Evolutionary conservation across 2,797 vertebrate genomes (phyloP).

Genomic region (Spinus pinus): DNA sequence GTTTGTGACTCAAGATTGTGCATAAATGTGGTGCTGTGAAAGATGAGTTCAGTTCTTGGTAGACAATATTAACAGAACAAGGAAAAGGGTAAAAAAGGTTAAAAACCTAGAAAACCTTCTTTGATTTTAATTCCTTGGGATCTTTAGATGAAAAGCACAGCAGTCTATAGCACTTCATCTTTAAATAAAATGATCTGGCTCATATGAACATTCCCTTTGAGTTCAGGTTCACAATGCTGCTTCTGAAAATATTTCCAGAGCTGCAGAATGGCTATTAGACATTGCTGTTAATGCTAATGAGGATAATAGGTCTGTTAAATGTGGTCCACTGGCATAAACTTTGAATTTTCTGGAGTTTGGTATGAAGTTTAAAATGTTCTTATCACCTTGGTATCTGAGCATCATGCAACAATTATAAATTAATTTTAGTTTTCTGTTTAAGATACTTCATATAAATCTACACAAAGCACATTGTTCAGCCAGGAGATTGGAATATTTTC

Average conservation of each 20-base stretch:
- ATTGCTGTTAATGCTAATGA: background rate
- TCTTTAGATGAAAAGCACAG: background rate
- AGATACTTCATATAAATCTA: background rate
- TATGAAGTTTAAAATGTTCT: background rate
- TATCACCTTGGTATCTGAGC: background rate
- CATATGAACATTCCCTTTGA: background rate
- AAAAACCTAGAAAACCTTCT: background rate
- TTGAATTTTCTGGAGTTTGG: background rate
- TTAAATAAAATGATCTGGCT: background rate
- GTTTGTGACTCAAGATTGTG: background rate
- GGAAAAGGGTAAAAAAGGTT: background rate
- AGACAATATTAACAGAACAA: background rate
- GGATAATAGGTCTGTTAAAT: background rate
- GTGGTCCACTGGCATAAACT: background rate
- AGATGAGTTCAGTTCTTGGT: background rate
- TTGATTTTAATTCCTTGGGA: background rate
- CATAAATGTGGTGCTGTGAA: background rate
- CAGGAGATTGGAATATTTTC: slow-evolving; percentile 40
- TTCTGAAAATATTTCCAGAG: background rate
- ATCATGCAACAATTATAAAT: background rate
- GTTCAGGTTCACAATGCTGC: background rate
- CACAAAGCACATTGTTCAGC: slow-evolving; percentile 58
- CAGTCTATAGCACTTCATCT: background rate
- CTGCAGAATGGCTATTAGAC: background rate
- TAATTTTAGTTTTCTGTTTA: background rate